Evolutionary conservation across 1,140 invertebrate species (phyloP), one percentile per base, ranked within the genome.

Genomic region (Sycophila sp.): DNA sequence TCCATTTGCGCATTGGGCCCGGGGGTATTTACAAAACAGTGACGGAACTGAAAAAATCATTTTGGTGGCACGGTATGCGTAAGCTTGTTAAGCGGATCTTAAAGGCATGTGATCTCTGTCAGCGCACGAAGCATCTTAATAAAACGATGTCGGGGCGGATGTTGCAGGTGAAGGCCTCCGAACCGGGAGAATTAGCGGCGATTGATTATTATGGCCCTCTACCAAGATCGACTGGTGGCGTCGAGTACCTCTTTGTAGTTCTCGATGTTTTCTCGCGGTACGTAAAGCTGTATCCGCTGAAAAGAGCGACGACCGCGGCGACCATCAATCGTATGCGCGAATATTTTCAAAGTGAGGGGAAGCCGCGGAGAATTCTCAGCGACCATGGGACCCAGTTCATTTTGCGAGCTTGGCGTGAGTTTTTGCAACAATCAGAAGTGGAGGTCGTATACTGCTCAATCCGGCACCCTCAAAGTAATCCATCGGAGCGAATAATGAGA

Each of bases 261-360:
- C 73, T 76, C 26, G 79, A 82, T 65, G 28, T 72, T 0, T 80
- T 78, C 60, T 74, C 75, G 19, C 79, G 80, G 63, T 79, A 69
- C 53, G 71, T 81, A 2, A 74, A 73, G 36, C 42, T 79, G 2
- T 81, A 76, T 63, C 67, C 75, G 4, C 26, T 82, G 24, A 69
- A 65, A 15, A 67, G 62, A 22, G 76, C 79, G 11, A 74, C 69
- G 7, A 62, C 79, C 2, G 15, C 1, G 1, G 22, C 15, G 1
- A 26, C 3, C 4, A 11, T 65, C 7, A 53, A 53, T 40, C 24
- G 30, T 1, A 10, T 53, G 1, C n/a, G 2, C 10, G n/a, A 53
- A 0, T 65, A 53, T 30, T 17, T 65, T 13, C 0, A 1, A 0
- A 1, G 40, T 2, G 4, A 11, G 6, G 63, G 47, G 17, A 38